Conservation (phyloP, 2,797 vertebrate genomes). For the Acomys russatus region DNA sequence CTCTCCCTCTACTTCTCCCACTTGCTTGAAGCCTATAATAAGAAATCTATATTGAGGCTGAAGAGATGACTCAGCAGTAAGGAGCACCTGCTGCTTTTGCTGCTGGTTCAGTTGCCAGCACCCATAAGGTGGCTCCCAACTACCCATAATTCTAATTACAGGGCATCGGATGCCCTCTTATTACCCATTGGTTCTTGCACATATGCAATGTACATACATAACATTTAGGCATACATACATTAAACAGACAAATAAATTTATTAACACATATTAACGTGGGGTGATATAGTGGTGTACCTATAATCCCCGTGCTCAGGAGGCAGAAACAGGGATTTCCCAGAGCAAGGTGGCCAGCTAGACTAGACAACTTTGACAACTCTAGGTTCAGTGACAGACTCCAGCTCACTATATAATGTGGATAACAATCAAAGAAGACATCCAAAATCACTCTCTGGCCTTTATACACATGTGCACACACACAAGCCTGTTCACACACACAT, state of each 20-base stretch:
- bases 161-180: neutral
- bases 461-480: neutral
- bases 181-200: neutral
- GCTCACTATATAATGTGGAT: neutral
- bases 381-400: neutral
- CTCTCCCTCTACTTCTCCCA: neutral
- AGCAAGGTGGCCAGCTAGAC: neutral
- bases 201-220: neutral
- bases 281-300: neutral
- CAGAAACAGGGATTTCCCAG: neutral
- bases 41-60: neutral
- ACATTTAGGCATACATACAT: neutral
- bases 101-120: neutral
- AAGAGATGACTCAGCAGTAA: neutral
- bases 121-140: neutral
- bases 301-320: neutral
- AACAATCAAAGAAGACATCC: neutral
- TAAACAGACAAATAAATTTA: neutral
- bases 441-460: neutral
- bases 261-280: neutral
- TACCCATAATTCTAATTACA: neutral
- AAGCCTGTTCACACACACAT: neutral
- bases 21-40: neutral
- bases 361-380: neutral
- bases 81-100: neutral